Evolutionary conservation across 2,888 invertebrate species (phyloP).

Genomic region (Iphiclides podalirius): DNA sequence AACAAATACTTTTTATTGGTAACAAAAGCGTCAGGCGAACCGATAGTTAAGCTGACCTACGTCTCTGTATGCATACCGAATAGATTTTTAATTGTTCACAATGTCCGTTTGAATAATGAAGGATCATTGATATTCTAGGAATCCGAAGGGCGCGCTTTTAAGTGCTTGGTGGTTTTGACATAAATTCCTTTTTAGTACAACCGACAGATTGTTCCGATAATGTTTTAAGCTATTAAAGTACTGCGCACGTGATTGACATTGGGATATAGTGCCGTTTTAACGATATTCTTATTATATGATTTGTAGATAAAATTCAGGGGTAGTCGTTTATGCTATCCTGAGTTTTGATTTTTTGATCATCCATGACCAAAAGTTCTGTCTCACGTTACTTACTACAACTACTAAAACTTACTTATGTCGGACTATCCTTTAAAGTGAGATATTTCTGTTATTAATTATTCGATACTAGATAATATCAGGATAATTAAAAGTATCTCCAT

Average conservation of each 20-base stretch:
- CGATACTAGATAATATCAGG: no score
- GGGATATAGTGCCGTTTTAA: background rate
- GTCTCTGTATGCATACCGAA: constrained; percentile 56
- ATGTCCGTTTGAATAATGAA: constrained; percentile 53
- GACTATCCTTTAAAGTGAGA: no score
- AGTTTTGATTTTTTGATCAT: no score
- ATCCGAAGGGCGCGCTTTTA: constrained; percentile 37
- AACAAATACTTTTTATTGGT: constrained; percentile 65
- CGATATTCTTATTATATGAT: background rate
- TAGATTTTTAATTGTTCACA: constrained; percentile 68
- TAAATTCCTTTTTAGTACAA: constrained; percentile 12
- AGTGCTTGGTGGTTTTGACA: constrained; percentile 15
- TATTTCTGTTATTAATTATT: no score
- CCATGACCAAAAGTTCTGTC: no score
- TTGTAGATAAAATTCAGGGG: no score
- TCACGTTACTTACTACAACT: no score
- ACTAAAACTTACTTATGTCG: no score
- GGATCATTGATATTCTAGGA: constrained; percentile 58
- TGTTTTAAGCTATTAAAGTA: constrained; percentile 10
- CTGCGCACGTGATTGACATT: constrained; percentile 4
- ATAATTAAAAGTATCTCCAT: no score
- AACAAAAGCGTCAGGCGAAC: constrained; percentile 56
- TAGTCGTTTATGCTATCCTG: no score
- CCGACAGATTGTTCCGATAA: constrained; percentile 5
- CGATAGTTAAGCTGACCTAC: constrained; percentile 40